Base-by-base conservation (phyloP, 2,113 vertebrate species). In the Ammospiza caudacuta region DNA sequence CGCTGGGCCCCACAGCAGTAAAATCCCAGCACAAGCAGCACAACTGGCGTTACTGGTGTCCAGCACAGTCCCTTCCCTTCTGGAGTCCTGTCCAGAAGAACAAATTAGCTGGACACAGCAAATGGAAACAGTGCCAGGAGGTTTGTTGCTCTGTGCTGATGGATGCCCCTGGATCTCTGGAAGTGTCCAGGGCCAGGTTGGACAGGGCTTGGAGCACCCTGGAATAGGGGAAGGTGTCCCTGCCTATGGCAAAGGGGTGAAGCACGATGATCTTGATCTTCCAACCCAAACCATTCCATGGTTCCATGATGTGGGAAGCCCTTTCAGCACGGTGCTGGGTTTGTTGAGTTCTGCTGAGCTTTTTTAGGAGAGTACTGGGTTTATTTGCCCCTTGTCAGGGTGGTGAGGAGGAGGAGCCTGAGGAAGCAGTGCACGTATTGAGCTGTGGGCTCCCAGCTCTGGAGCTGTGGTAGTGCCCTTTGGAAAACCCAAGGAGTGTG, bases 401-500 rank as follows among this genome's bases (percentile, higher is more conserved):
- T 0, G 37, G 27, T 23, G 35, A 58, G 70, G 82, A 66, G 69
- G 17, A 68, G 37, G 27, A 59, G 6, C 19, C 47, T 6, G 54
- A 49, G 10, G 62, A 61, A 11, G 18, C 9, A 19, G 9, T 7
- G 39, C 12, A 2, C 0, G 0, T 20, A 2, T 2, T 2, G 3
- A 35, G 13, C 39, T 1, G 20, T 2, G 54, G 2, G 1, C 43
- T 55, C 25, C 24, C 68, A 15, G 24, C 15, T 4, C 19, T 7
- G 1, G 28, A n/a, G 37, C n/a, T 75, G 59, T 17, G 7, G 62
- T 0, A 5, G 16, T 68, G 35, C 37, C 49, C 23, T 52, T 62
- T 3, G 52, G 59, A 22, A 68, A 93, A 43, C 11, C 21, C 25
- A 22, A 13, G 33, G 0, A 2, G 2, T 4, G 39, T 41, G 55